Base-by-base conservation (phyloP, 53 echinoderm and acorn worm genomes). In the Stichopus horrens region DNA sequence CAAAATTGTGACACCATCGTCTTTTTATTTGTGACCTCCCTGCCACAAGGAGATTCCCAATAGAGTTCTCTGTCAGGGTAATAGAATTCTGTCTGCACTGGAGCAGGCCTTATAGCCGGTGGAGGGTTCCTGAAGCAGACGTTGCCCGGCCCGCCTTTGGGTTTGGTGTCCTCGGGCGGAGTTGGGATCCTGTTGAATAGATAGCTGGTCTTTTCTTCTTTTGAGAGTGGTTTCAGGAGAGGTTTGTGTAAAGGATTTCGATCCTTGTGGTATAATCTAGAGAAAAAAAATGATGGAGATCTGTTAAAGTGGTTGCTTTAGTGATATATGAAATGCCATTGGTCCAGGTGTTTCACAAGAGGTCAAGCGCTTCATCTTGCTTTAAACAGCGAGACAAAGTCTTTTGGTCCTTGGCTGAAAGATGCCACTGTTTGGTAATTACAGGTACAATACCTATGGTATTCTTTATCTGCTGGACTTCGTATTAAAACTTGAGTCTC, bases 191-290 rank as follows among this genome's bases (percentile, higher is more conserved):
- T 88, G 16, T 90, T 87, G 93, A 98, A 98, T 37, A 98, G 93
- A 57, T 93, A 90, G 78, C 86, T 98, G 89, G 93, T 89, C 75
- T 86, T 90, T 16, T 98, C 99, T 18, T 90, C 90, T 58, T 79
- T 63, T 53, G 57, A 59, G 13, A 98, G 92, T 5, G 96, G 94
- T 51, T 92, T 86, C 55, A 98, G 89, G 65, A 80, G 92, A 53
- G 93, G 93, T 58, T 94, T 95, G 89, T 92, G 75, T 5, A 93
- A 66, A 9, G 91, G 89, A 58, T 92, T 90, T 7, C 93, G 89
- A n/a, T 96, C 96, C 75, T 94, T 95, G 89, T 97, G 95, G 90
- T 95, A 97, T 21, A 94, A 91, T 57, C 99, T 98, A 87, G 9
- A 68, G 71, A 52, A 54, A 52, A 88, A 7, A 81, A 75, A 67